A percentile compares a stretch with the other conserved stretches of the same genome.
These are phyloP conservation scores for Sprattus sprattus DNA, from an alignment of 2,113 vertebrate genomes.

Conservation along the genomic window DNA sequence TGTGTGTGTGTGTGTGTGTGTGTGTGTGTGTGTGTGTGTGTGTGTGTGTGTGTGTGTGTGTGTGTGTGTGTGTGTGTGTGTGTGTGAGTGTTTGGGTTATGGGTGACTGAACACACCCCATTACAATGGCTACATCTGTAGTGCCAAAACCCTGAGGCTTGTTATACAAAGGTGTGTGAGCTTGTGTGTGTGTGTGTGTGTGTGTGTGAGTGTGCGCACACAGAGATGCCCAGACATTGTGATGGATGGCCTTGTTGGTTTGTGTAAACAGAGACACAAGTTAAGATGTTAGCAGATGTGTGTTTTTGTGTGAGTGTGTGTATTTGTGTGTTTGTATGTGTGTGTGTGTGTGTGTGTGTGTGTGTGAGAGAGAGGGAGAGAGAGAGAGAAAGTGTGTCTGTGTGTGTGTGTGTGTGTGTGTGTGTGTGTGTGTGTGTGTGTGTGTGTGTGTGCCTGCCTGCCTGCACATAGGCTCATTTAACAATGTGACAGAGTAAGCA, in stretches of 20 bases:
- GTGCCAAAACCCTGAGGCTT: no score
- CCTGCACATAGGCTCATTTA: constrained; percentile 23
- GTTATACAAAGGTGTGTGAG: background rate
- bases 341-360: constrained; percentile 40
- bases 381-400: no score
- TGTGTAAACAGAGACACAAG: constrained; percentile 52
- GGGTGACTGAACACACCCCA: background rate
- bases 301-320: background rate
- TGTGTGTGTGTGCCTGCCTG: constrained; percentile 37
- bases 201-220: background rate
- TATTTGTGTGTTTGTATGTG: constrained; percentile 10
- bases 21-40: background rate
- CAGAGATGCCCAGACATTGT: background rate
- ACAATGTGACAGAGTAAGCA: constrained; percentile 2
- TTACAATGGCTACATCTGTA: background rate
- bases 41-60: background rate
- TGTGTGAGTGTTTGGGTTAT: background rate
- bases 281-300: background rate
- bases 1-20: background rate
- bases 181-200: background rate
- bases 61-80: background rate
- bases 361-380: no score
- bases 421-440: background rate
- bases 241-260: constrained; percentile 32
- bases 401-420: background rate